Percentiles rank a stretch among this genome's conserved stretches.
phyloP scores from a whole-genome alignment of 2,888 invertebrate genomes.

The Sylvicola fuscatus region DNA sequence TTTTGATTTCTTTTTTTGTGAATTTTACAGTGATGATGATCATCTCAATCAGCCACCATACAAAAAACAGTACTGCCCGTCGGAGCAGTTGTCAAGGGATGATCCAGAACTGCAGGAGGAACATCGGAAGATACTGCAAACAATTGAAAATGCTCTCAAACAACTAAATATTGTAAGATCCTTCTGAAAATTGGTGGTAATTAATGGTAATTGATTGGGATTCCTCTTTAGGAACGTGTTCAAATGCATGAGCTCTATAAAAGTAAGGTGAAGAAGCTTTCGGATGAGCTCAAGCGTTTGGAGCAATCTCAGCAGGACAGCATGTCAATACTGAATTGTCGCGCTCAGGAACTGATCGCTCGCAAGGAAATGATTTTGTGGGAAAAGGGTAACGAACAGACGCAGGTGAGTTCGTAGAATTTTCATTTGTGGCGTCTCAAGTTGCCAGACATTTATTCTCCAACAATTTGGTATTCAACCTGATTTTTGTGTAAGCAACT shows the following conservation, averaged over 20 bases:
- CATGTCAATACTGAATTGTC: constrained; percentile 32
- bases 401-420: constrained; percentile 16
- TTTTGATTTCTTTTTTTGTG: background rate
- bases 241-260: constrained; percentile 27
- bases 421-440: too few relatives aligned
- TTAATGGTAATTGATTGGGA: constrained; percentile 4
- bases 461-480: too few relatives aligned
- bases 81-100: constrained; percentile 25
- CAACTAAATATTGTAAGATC: constrained; percentile 25
- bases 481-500: too few relatives aligned
- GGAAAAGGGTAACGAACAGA: constrained; percentile 26
- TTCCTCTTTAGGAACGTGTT: constrained; percentile 24
- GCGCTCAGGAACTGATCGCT: constrained; percentile 27
- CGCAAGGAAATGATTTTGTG: constrained; percentile 24
- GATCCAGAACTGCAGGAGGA: constrained; percentile 42
- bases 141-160: constrained; percentile 46
- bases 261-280: constrained; percentile 21
- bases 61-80: constrained; percentile 21
- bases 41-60: constrained; percentile 15
- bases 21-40: constrained; percentile 19
- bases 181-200: background rate
- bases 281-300: constrained; percentile 28
- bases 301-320: constrained; percentile 30
- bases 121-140: constrained; percentile 40
- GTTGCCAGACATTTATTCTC: too few relatives aligned